Percentiles rank a stretch among this genome's conserved stretches.
phyloP scores from a whole-genome alignment of 1,140 invertebrate species.

The Schlechtendalia chinensis region DNA sequence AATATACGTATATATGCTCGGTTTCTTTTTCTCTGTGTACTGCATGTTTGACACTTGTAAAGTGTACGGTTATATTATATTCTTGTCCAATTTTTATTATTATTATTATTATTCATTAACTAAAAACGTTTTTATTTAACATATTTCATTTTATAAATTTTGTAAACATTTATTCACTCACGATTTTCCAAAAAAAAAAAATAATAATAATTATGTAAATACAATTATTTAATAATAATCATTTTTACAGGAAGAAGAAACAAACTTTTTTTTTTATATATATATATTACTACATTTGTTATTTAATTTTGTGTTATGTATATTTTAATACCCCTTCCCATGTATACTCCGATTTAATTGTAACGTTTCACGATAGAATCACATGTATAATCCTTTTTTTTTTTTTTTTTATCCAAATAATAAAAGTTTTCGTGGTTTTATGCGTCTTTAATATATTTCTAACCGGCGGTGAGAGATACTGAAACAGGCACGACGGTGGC shows the following conservation, averaged over 20 bases:
- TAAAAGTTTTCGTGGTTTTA: slow-evolving; percentile 42
- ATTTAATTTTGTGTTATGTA: slow-evolving; percentile 46
- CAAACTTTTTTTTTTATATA: slow-evolving; percentile 15
- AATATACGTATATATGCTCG: neutral
- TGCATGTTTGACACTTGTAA: slow-evolving; percentile 40
- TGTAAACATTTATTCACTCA: neutral
- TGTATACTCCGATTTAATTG: slow-evolving; percentile 17
- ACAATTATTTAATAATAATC: slow-evolving; percentile 27
- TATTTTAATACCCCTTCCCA: slow-evolving; percentile 6
- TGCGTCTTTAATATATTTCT: no score
- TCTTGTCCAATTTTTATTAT: slow-evolving; percentile 37
- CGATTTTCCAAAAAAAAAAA: no score
- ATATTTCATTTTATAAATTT: slow-evolving; percentile 9
- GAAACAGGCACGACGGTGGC: no score
- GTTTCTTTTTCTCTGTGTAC: slow-evolving; percentile 21
- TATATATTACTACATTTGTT: slow-evolving; percentile 44
- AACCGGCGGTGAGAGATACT: no score
- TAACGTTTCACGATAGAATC: slow-evolving; percentile 45
- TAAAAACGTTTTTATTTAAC: slow-evolving; percentile 34
- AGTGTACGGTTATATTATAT: slow-evolving; percentile 48
- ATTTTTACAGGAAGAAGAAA: slow-evolving; percentile 3
- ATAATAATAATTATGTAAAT: neutral
- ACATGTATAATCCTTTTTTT: slow-evolving; percentile 19
- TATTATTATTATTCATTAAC: neutral
- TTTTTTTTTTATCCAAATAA: slow-evolving; percentile 42